Evolutionary conservation across 2,888 invertebrate genomes (phyloP).

Genomic region (Orchestes rusci): DNA sequence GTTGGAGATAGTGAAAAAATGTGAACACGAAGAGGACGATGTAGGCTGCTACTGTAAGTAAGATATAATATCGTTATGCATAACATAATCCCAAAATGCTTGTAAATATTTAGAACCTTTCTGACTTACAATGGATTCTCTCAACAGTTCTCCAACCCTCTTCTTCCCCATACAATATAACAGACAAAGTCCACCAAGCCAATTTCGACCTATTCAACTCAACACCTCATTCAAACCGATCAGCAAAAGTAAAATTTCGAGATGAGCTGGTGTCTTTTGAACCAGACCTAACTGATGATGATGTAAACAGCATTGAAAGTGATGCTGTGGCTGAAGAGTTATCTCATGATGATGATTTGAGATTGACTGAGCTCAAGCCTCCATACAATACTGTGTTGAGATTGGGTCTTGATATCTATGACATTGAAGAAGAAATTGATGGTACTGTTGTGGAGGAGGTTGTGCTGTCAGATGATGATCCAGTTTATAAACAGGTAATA

Average conservation of each 20-base stretch:
- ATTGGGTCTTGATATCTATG: conserved; percentile 31
- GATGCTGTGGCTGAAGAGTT: conserved; percentile 31
- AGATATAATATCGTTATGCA: not conserved
- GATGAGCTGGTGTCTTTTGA: conserved; percentile 47
- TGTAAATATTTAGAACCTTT: not conserved
- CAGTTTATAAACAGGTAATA: no score
- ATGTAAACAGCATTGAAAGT: conserved; percentile 42
- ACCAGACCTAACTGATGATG: conserved; percentile 43
- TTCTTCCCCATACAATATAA: conserved; percentile 49
- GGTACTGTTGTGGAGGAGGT: conserved; percentile 28
- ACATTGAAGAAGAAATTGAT: conserved; percentile 31
- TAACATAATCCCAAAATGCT: not conserved
- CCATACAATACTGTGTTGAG: conserved; percentile 28
- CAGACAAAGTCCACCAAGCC: conserved; percentile 49
- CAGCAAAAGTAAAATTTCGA: conserved; percentile 46
- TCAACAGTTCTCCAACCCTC: conserved; percentile 43
- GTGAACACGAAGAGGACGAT: conserved; percentile 28
- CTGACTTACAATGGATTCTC: not conserved
- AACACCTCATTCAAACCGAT: conserved; percentile 27
- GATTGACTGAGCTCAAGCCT: not conserved
- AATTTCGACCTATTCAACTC: conserved; percentile 46
- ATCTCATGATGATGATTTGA: not conserved
- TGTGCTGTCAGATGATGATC: conserved; percentile 19
- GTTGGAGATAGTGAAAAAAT: conserved; percentile 9
- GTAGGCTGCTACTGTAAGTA: conserved; percentile 30